A percentile compares a stretch with the other conserved stretches of the same genome.
Conservation (phyloP, 2,888 invertebrate species). For the Sthenelais limicola region DNA sequence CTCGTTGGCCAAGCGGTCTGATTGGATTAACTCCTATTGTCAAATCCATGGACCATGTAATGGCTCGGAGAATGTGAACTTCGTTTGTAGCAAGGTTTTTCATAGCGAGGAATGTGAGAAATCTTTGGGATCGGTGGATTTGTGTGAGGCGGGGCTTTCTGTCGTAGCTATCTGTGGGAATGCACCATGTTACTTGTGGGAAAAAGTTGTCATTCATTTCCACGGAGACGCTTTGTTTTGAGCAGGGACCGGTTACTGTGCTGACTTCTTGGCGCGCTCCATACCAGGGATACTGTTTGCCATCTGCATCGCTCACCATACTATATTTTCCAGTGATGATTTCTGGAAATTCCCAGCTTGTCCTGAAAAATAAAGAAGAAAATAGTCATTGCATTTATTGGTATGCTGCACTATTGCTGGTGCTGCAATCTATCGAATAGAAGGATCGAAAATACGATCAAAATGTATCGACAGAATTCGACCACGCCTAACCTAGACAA, state of each 20-base stretch:
- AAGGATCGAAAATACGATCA: no score
- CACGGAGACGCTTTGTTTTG: constrained; percentile 64
- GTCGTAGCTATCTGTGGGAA: constrained; percentile 67
- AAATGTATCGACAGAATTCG: no score
- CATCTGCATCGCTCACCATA: constrained; percentile 72
- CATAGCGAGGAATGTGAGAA: constrained; percentile 71
- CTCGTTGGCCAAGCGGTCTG: constrained; percentile 65
- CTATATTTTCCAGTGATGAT: constrained; percentile 66
- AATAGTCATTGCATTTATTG: no score
- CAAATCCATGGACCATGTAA: constrained; percentile 68
- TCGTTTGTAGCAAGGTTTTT: constrained; percentile 67
- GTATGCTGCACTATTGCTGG: no score
- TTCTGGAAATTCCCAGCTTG: constrained; percentile 73
- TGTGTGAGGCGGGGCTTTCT: constrained; percentile 67
- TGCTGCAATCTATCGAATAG: no score
- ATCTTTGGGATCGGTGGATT: constrained; percentile 70
- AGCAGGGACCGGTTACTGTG: constrained; percentile 66
- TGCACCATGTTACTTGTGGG: constrained; percentile 71
- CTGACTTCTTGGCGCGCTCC: constrained; percentile 69
- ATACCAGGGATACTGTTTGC: constrained; percentile 72
- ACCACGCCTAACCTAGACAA: no score
- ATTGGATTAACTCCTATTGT: constrained; percentile 68
- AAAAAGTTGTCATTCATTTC: constrained; percentile 73
- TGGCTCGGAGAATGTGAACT: constrained; percentile 68
- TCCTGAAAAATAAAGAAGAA: constrained; percentile 57